These are phyloP conservation scores for Philopotamus ludificatus DNA, from an alignment of 1,140 invertebrate genomes.

Conservation along the genomic window DNA sequence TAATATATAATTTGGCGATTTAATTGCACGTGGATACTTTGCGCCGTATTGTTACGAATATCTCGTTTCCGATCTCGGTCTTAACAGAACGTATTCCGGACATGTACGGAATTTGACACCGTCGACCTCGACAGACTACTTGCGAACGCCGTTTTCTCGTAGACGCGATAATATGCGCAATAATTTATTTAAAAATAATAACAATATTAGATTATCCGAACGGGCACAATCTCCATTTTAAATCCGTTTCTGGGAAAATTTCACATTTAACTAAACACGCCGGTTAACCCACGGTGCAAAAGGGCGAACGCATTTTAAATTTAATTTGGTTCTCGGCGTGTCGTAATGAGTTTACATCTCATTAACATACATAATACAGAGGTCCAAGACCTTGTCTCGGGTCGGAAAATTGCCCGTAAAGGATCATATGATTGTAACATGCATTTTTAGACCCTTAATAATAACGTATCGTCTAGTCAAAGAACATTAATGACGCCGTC, in stretches of 20 bases:
- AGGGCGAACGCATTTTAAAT: neutral
- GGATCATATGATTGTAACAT: neutral
- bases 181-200: too few species aligned
- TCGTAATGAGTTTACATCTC: constrained; percentile 12
- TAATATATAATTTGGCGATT: too few species aligned
- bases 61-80: neutral
- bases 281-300: neutral
- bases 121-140: too few species aligned
- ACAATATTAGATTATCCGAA: too few species aligned
- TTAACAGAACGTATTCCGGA: too few species aligned
- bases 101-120: too few species aligned
- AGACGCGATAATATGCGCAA: too few species aligned
- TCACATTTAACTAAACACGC: too few species aligned
- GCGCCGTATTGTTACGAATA: too few species aligned
- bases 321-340: neutral
- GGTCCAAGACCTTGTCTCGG: constrained; percentile 1
- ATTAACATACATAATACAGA: constrained; percentile 13
- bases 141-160: too few species aligned
- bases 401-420: neutral
- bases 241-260: too few species aligned
- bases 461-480: constrained; percentile 3
- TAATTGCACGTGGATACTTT: neutral
- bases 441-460: neutral
- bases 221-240: too few species aligned
- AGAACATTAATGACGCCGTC: constrained; percentile 4